phyloP scores from a whole-genome alignment of 2,888 invertebrate species.

The Aphrophora alni region DNA sequence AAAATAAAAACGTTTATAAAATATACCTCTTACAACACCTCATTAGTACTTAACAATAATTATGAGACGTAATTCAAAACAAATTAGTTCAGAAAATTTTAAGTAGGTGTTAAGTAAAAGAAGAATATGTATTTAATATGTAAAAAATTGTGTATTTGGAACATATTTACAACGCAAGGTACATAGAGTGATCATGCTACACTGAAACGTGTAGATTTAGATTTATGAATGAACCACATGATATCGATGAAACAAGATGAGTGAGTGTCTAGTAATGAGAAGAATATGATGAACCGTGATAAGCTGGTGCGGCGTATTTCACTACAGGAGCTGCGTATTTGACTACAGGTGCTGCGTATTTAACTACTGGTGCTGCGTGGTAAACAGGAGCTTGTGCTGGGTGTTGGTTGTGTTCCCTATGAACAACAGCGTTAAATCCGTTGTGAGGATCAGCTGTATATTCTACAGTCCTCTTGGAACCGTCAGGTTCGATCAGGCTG shows the following conservation, averaged over 20 bases:
- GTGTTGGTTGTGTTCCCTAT: constrained; percentile 1
- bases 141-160: not conserved
- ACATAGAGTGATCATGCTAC: not conserved
- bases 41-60: too few species aligned
- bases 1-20: too few species aligned
- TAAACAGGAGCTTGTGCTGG: not conserved
- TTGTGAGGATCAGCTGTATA: not conserved
- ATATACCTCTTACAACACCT: too few species aligned
- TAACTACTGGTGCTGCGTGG: not conserved
- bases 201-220: not conserved
- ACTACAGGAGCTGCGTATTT: constrained; percentile 26
- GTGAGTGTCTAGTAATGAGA: not conserved
- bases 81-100: too few species aligned
- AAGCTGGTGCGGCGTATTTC: not conserved
- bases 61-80: too few species aligned
- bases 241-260: not conserved
- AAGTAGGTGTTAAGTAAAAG: too few species aligned
- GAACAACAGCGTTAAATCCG: not conserved
- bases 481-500: not conserved
- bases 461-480: not conserved
- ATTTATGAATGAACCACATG: not conserved
- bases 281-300: not conserved
- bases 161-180: constrained; percentile 9
- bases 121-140: too few species aligned
- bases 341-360: constrained; percentile 24